Evolutionary conservation across 2,888 invertebrate genomes (phyloP), one percentile per base, ranked within the genome.

Genomic region (Callosobruchus maculatus): DNA sequence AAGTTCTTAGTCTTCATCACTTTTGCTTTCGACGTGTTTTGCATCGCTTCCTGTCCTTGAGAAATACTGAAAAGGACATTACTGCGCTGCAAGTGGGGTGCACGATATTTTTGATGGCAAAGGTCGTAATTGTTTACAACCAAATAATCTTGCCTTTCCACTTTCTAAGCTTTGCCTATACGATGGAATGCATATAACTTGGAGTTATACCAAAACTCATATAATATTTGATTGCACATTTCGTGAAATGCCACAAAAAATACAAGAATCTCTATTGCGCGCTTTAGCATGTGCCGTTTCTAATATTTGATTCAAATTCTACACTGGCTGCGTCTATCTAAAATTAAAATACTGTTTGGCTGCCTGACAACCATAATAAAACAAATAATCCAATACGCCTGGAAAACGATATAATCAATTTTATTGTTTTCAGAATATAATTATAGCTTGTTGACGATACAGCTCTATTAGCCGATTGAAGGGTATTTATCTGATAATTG

Each of bases 251-350:
- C 49, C 49, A 18, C 49, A 49, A 49, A 49, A 49, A 49, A 49
- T 49, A 49, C 13, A 5, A n/a, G 1, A 49, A 18, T 18, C 9
- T 1, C 13, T 18, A 49, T 49, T 18, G 49, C 49, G 13, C 49
- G 49, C 49, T 49, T 49, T 18, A 49, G 13, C 49, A 68, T 21
- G 21, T 7, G 73, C 75, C 77, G 77, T 78, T 78, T 77, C 74
- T 76, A 75, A 75, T 76, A 73, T 76, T 76, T 74, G 77, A 78
- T 78, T 78, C 75, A 78, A 74, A 70, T 72, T 67, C 73, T 75
- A 78, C 78, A 74, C 71, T 76, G 77, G 75, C 75, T 72, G 13
- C 68, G 4, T 49, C 49, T 49, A 49, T 49, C 49, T 49, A 49
- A 49, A 49, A 49, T 49, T 49, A 49, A 49, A 18, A 49, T 49